Conservation (phyloP, 2,888 invertebrate genomes). For the Habrosyne pyritoides region DNA sequence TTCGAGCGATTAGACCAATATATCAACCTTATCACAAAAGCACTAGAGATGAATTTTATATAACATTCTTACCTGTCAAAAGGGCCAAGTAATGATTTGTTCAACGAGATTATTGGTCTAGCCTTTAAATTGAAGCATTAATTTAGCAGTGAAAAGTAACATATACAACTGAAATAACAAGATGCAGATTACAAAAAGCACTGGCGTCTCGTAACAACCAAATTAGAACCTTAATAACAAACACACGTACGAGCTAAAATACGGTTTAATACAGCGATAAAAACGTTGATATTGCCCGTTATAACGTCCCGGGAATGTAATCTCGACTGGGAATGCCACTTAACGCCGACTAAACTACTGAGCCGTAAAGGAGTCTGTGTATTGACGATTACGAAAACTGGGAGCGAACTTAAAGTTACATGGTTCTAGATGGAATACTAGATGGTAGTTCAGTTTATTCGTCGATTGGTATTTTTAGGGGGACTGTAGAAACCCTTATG, state of each 20-base stretch:
- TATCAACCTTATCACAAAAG: too few relatives aligned
- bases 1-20: too few relatives aligned
- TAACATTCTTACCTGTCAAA: too few relatives aligned
- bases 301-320: slow-evolving; percentile 52
- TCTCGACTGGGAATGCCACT: slow-evolving; percentile 37
- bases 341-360: slow-evolving; percentile 9
- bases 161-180: not conserved
- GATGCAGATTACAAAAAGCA: slow-evolving; percentile 7
- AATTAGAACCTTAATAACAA: slow-evolving; percentile 54
- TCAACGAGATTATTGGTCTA: not conserved
- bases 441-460: not conserved
- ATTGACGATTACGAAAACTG: slow-evolving; percentile 29
- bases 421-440: not conserved
- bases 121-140: not conserved
- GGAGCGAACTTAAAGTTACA: not conserved
- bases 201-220: slow-evolving; percentile 28
- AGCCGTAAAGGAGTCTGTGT: slow-evolving; percentile 33
- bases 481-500: too few relatives aligned
- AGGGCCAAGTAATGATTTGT: too few relatives aligned
- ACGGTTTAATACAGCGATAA: slow-evolving; percentile 55
- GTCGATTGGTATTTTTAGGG: too few relatives aligned
- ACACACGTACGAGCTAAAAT: slow-evolving; percentile 40
- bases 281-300: slow-evolving; percentile 53
- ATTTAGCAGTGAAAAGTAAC: not conserved
- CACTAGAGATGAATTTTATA: too few relatives aligned